Evolutionary conservation across 2,797 vertebrate genomes (phyloP).

Genomic region (Enteromius trimaculatus): DNA sequence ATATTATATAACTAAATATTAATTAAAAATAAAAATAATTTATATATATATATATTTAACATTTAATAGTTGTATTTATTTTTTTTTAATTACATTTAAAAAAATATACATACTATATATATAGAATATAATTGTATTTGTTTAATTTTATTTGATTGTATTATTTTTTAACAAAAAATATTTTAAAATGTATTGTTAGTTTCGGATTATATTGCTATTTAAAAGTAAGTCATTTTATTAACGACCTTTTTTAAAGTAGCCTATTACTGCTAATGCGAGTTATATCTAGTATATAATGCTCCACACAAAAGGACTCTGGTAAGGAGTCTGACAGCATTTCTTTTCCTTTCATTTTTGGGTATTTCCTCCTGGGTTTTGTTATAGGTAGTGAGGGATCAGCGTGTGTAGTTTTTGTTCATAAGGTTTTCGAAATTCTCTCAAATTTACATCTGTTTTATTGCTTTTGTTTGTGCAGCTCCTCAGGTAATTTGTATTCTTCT

Average conservation of each 20-base stretch:
- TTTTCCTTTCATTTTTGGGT: background rate
- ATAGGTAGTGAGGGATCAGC: background rate
- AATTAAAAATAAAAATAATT: no score
- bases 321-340: background rate
- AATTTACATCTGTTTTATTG: constrained; percentile 9
- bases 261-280: background rate
- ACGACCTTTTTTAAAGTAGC: background rate
- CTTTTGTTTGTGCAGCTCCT: background rate
- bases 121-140: no score
- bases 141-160: no score
- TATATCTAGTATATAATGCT: background rate
- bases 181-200: background rate
- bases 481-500: constrained; percentile 11
- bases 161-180: no score
- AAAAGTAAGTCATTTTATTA: background rate
- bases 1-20: no score
- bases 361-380: constrained; percentile 28
- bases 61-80: no score
- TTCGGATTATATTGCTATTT: background rate
- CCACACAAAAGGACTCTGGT: background rate
- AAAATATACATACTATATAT: no score
- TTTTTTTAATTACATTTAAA: no score
- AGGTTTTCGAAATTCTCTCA: background rate
- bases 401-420: background rate
- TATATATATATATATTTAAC: no score